Conservation (phyloP, 2,888 invertebrate species). For the Dascillus cervinus region DNA sequence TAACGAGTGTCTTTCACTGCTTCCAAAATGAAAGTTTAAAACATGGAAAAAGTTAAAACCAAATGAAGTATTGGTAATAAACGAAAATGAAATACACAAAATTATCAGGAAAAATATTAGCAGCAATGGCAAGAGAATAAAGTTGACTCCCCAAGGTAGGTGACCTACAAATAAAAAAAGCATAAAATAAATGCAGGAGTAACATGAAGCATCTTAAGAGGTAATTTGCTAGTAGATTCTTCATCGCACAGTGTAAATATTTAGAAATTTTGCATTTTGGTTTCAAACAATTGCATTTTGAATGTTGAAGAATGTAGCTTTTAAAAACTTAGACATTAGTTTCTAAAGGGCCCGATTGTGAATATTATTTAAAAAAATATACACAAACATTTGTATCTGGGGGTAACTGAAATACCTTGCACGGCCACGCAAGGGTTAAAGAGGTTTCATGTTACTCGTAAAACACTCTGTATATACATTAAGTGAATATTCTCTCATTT, state of each 20-base stretch:
- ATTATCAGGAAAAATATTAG: conserved; percentile 11
- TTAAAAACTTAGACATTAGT: background rate
- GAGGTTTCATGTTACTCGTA: no score
- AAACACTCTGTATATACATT: no score
- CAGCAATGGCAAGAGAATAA: conserved; percentile 10
- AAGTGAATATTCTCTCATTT: no score
- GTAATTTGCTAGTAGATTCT: background rate
- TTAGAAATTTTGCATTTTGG: background rate
- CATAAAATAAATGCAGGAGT: no score
- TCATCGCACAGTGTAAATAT: background rate
- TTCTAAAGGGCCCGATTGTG: no score
- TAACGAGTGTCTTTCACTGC: conserved; percentile 5
- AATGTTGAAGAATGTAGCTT: background rate
- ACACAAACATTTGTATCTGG: no score
- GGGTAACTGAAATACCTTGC: no score
- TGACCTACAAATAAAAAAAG: conserved; percentile 6
- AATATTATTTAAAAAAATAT: no score
- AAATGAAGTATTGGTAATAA: conserved; percentile 11
- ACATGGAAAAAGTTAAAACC: conserved; percentile 10
- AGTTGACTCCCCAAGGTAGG: conserved; percentile 12
- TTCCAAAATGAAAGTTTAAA: conserved; percentile 13
- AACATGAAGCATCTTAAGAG: no score
- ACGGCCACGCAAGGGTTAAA: no score
- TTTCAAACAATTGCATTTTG: background rate
- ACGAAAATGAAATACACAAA: conserved; percentile 12